phyloP scores from a whole-genome alignment of 2,797 vertebrate species.

The Bradypus variegatus region DNA sequence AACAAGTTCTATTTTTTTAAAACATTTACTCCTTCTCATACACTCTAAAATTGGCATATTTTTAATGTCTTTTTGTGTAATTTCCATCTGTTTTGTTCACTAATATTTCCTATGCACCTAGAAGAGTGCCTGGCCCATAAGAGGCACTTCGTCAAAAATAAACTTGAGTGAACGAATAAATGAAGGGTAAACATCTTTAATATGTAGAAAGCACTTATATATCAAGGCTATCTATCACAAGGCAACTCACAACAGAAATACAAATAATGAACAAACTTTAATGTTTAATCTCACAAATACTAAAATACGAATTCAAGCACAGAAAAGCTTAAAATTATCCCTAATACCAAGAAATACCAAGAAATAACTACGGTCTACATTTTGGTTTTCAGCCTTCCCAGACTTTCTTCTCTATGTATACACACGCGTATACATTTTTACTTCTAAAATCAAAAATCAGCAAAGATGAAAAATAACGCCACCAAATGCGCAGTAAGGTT shows the following conservation, averaged over 20 bases:
- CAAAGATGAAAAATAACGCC: constrained; percentile 5
- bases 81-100: background rate
- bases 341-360: background rate
- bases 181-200: background rate
- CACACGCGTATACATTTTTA: background rate
- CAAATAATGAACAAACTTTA: background rate
- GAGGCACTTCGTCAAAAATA: background rate
- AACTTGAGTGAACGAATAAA: background rate
- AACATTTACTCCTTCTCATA: background rate
- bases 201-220: background rate
- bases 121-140: background rate
- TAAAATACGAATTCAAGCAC: constrained; percentile 11
- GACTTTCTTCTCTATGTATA: background rate
- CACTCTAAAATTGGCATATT: background rate
- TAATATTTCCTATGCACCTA: background rate
- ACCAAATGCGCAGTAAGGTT: background rate
- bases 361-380: background rate
- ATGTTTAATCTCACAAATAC: background rate
- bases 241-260: constrained; percentile 21
- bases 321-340: background rate
- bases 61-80: background rate
- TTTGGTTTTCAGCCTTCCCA: background rate
- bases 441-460: constrained; percentile 7
- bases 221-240: background rate
- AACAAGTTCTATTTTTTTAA: background rate